phyloP scores from a whole-genome alignment of 2,113 vertebrate genomes.

The Ictalurus furcatus region DNA sequence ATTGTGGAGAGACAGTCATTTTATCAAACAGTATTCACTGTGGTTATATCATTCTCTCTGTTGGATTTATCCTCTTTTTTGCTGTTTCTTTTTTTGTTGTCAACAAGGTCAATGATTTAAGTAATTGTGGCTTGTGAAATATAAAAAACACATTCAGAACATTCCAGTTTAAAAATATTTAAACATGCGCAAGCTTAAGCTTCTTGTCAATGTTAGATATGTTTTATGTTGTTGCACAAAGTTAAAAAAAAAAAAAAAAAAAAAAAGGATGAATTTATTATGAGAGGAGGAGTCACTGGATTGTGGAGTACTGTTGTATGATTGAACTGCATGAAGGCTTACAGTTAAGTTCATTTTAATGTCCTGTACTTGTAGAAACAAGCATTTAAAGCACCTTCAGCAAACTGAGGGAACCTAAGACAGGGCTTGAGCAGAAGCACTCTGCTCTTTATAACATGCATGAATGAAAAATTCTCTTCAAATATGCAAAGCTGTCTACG shows the following conservation, averaged over 20 bases:
- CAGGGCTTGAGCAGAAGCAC: slow-evolving; percentile 30
- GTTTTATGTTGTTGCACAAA: slow-evolving; percentile 37
- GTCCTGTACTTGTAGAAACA: neutral
- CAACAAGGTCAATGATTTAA: slow-evolving; percentile 29
- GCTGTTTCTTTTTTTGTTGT: slow-evolving; percentile 35
- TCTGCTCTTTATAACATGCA: slow-evolving; percentile 14
- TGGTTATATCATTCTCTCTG: slow-evolving; percentile 30
- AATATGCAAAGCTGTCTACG: slow-evolving; percentile 21
- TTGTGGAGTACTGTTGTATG: slow-evolving; percentile 18
- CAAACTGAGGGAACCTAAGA: slow-evolving; percentile 4
- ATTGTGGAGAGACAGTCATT: slow-evolving; percentile 46
- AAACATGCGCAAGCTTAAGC: slow-evolving; percentile 1
- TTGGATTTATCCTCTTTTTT: slow-evolving; percentile 28
- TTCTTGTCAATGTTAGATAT: slow-evolving; percentile 34
- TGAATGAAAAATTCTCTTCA: slow-evolving; percentile 29
- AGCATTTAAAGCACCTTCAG: slow-evolving; percentile 17
- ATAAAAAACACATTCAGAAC: neutral
- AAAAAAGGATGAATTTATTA: neutral
- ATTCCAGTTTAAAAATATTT: slow-evolving; percentile 40
- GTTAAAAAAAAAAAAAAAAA: neutral
- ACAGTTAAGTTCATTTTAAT: slow-evolving; percentile 7
- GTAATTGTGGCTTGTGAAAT: slow-evolving; percentile 28
- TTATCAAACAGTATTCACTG: slow-evolving; percentile 50
- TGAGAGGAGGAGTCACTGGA: neutral
- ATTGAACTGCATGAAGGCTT: slow-evolving; percentile 22